phyloP scores from a whole-genome alignment of 2,888 invertebrate genomes.

The Iphiclides podalirius region DNA sequence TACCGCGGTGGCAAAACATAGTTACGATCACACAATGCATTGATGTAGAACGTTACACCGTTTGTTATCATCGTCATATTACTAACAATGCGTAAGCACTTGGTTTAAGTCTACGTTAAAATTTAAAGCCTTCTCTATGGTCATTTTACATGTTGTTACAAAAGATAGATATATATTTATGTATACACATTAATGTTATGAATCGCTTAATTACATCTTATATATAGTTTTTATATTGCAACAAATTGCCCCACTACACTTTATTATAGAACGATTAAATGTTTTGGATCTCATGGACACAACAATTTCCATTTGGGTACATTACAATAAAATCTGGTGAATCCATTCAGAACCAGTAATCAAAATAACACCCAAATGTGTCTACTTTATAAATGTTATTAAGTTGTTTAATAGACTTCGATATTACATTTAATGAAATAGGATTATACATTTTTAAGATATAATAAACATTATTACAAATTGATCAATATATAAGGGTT shows the following conservation, averaged over 20 bases:
- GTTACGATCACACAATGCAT: background rate
- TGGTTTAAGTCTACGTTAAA: slow-evolving; percentile 14
- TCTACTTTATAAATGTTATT: no score
- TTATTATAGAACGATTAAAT: background rate
- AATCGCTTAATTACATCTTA: slow-evolving; percentile 7
- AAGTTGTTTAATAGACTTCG: no score
- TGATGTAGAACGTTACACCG: background rate
- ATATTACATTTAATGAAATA: no score
- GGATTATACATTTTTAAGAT: no score
- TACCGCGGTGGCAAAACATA: background rate
- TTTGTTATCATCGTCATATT: background rate
- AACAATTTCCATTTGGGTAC: background rate
- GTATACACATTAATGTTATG: slow-evolving; percentile 4
- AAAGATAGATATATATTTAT: slow-evolving; percentile 6
- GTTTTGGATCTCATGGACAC: background rate
- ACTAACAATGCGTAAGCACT: slow-evolving; percentile 6
- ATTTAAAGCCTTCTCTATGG: slow-evolving; percentile 24
- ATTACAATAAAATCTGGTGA: background rate
- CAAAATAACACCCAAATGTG: background rate
- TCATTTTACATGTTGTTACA: slow-evolving; percentile 15
- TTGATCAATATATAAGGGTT: no score
- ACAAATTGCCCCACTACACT: slow-evolving; percentile 16
- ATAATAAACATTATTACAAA: no score
- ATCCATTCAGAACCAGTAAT: background rate
- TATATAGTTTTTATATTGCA: slow-evolving; percentile 8